phyloP scores from a whole-genome alignment of 2,113 vertebrate genomes.

The Microcebus ravelobensis region DNA sequence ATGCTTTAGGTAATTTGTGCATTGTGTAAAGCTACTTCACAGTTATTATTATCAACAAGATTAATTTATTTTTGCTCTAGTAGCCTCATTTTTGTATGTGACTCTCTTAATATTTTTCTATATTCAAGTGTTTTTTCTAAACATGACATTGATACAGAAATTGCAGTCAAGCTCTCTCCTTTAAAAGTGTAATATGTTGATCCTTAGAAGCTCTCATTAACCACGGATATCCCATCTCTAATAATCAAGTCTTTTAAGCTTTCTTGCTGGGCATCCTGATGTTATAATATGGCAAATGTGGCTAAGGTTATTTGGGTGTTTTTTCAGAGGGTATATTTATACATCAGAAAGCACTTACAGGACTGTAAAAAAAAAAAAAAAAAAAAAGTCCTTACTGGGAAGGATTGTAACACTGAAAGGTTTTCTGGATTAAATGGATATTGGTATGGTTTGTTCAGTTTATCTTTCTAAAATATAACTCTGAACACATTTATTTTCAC shows the following conservation, averaged over 20 bases:
- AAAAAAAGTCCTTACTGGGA: neutral
- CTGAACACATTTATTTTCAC: neutral
- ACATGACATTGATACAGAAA: neutral
- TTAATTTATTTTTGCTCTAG: neutral
- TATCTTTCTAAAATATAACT: conserved; percentile 25
- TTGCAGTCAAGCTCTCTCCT: neutral
- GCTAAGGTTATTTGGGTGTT: neutral
- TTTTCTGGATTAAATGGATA: conserved; percentile 36
- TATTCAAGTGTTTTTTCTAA: neutral
- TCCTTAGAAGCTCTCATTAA: neutral
- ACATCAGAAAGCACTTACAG: conserved; percentile 7
- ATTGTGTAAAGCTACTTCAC: neutral
- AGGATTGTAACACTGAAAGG: neutral
- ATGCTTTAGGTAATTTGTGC: neutral
- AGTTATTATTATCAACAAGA: neutral
- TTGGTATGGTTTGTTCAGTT: neutral
- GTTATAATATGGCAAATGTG: neutral
- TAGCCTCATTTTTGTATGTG: neutral
- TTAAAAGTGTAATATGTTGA: neutral
- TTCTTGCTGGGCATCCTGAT: neutral
- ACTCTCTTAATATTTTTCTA: neutral
- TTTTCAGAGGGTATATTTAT: neutral
- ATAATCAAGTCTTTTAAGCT: neutral
- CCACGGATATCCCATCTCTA: neutral
- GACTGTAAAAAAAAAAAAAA: neutral